phyloP scores from a whole-genome alignment of 2,888 invertebrate genomes.

The Cyclophora punctaria region DNA sequence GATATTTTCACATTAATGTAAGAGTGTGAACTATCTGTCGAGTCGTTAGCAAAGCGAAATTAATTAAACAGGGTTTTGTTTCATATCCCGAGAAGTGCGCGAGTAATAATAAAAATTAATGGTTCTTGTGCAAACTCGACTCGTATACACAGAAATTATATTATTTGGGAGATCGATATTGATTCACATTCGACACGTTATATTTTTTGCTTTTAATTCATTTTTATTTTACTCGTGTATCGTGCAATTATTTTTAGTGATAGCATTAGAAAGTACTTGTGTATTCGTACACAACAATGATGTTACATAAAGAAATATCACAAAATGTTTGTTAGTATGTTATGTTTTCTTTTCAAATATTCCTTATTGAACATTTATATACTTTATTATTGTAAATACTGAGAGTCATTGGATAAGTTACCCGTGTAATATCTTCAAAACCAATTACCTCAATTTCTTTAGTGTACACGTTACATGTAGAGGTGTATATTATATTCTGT shows the following conservation, averaged over 20 bases:
- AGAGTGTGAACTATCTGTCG: slow-evolving; percentile 39
- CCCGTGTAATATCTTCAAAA: slow-evolving; percentile 66
- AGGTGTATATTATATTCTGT: slow-evolving; percentile 56
- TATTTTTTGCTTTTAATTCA: slow-evolving; percentile 24
- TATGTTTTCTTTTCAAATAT: slow-evolving; percentile 12
- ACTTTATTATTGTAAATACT: slow-evolving; percentile 51
- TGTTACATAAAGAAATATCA: not conserved
- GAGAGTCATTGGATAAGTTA: slow-evolving; percentile 71
- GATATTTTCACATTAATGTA: slow-evolving; percentile 51
- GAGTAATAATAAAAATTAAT: too few relatives aligned
- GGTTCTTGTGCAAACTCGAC: not conserved
- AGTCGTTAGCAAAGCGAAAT: too few relatives aligned
- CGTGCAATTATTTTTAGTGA: slow-evolving; percentile 46
- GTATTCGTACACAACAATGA: slow-evolving; percentile 27
- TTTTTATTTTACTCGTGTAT: slow-evolving; percentile 27
- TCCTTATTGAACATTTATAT: slow-evolving; percentile 12
- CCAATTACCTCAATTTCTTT: slow-evolving; percentile 74
- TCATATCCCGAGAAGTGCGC: too few relatives aligned
- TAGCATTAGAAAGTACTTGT: slow-evolving; percentile 46
- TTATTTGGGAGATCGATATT: slow-evolving; percentile 6
- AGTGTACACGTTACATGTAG: slow-evolving; percentile 57
- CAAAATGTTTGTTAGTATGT: slow-evolving; percentile 2
- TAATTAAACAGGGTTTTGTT: too few relatives aligned
- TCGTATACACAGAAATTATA: slow-evolving; percentile 2
- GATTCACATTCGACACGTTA: slow-evolving; percentile 36